Percentiles rank a stretch among this genome's conserved stretches.
phyloP scores from a whole-genome alignment of 2,888 invertebrate genomes.

The Hyposoter didymator region DNA sequence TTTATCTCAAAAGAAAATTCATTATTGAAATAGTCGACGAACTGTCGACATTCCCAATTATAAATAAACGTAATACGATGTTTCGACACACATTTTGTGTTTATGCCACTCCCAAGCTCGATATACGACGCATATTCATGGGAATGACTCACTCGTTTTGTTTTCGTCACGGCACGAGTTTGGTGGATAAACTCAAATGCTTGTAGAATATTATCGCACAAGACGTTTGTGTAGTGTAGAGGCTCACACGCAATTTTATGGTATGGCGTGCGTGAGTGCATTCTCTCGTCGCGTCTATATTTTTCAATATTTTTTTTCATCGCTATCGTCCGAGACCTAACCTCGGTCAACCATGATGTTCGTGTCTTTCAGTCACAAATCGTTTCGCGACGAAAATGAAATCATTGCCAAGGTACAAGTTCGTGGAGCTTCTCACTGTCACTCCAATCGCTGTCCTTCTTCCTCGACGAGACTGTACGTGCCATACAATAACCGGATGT shows the following conservation, averaged over 20 bases:
- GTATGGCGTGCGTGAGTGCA: constrained; percentile 41
- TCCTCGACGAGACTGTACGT: neutral
- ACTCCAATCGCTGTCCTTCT: neutral
- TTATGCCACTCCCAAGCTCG: constrained; percentile 39
- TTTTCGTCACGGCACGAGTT: constrained; percentile 23
- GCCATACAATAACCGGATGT: constrained; percentile 56
- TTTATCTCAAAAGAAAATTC: constrained; percentile 1
- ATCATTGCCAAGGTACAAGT: constrained; percentile 71
- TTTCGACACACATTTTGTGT: constrained; percentile 46
- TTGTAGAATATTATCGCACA: constrained; percentile 18
- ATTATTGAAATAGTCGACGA: neutral
- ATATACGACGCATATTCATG: constrained; percentile 33
- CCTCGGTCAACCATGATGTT: constrained; percentile 72
- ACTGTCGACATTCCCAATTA: constrained; percentile 12
- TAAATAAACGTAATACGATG: constrained; percentile 47
- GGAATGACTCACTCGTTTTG: constrained; percentile 52
- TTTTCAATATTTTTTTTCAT: constrained; percentile 16
- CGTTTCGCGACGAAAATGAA: constrained; percentile 45
- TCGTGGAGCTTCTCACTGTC: constrained; percentile 6
- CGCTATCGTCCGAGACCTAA: constrained; percentile 69
- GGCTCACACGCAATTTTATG: constrained; percentile 45
- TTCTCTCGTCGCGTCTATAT: neutral
- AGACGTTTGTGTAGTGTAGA: neutral
- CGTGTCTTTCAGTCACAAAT: constrained; percentile 50
- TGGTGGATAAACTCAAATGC: constrained; percentile 23